These are phyloP conservation scores for Tetrao urogallus DNA, from an alignment of 2,113 vertebrate genomes.

Conservation along the genomic window DNA sequence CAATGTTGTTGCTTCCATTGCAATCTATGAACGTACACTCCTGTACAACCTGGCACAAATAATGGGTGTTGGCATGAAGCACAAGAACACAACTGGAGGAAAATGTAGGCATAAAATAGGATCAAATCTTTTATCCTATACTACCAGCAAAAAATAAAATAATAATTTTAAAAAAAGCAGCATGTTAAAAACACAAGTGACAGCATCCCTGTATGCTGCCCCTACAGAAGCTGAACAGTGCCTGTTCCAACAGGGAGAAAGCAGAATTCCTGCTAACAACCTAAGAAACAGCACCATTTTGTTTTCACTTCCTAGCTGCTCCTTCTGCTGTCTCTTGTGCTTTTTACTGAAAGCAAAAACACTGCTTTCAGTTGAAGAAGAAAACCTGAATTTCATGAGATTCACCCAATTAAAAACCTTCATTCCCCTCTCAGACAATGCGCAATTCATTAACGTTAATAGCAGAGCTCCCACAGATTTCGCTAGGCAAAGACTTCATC, in stretches of 20 bases:
- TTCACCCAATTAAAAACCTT: neutral
- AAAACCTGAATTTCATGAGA: neutral
- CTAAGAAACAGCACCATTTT: neutral
- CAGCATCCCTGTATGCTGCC: neutral
- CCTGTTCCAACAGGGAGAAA: rapidly evolving
- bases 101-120: neutral
- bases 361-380: neutral
- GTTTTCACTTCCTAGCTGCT: neutral
- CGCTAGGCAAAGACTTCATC: neutral
- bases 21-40: neutral
- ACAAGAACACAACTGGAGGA: neutral
- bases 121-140: neutral
- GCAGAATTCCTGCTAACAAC: neutral
- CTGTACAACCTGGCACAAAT: neutral
- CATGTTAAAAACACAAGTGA: too few relatives aligned
- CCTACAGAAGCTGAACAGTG: neutral
- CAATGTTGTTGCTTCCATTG: neutral
- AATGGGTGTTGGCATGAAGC: neutral
- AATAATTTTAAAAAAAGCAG: neutral
- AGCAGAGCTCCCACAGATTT: neutral
- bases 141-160: neutral
- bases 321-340: neutral
- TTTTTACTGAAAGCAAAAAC: neutral
- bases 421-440: neutral
- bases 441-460: neutral